Conservation (phyloP, 1,140 invertebrate genomes). For the Bactericera cockerelli region DNA sequence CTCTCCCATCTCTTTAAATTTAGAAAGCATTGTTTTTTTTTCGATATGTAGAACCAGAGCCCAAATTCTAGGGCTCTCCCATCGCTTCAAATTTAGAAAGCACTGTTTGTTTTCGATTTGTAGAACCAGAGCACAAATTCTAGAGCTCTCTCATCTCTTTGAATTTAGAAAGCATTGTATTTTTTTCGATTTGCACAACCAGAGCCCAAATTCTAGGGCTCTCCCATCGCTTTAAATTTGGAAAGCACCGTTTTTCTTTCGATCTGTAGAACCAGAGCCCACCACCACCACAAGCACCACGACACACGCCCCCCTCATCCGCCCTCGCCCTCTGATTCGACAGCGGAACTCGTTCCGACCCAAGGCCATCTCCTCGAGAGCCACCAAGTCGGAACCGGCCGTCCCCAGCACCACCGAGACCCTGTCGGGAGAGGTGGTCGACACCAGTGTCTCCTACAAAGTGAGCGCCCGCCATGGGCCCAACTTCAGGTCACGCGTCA, state of each 20-base stretch:
- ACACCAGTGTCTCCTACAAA: background rate
- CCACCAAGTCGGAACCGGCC: background rate
- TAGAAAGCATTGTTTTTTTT: background rate
- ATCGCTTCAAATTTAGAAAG: no score
- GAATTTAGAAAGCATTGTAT: no score
- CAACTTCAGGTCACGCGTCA: background rate
- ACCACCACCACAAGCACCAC: conserved; percentile 10
- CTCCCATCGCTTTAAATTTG: no score
- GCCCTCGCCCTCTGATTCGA: background rate
- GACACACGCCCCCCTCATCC: background rate
- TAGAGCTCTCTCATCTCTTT: no score
- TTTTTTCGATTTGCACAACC: conserved; percentile 20
- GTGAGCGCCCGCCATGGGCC: background rate
- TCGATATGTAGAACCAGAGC: conserved; percentile 23
- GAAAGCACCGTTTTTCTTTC: conserved; percentile 6
- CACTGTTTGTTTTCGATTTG: conserved; percentile 7
- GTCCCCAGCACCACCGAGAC: background rate
- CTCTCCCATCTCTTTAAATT: no score
- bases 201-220: no score
- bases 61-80: no score
- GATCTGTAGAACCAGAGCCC: conserved; percentile 24
- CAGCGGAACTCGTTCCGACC: background rate
- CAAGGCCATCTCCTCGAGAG: background rate
- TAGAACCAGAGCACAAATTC: conserved; percentile 25
- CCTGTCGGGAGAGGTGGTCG: background rate